These are phyloP conservation scores for Macrotrachela quadricornifera DNA, from an alignment of 1,140 invertebrate genomes.

Conservation along the genomic window DNA sequence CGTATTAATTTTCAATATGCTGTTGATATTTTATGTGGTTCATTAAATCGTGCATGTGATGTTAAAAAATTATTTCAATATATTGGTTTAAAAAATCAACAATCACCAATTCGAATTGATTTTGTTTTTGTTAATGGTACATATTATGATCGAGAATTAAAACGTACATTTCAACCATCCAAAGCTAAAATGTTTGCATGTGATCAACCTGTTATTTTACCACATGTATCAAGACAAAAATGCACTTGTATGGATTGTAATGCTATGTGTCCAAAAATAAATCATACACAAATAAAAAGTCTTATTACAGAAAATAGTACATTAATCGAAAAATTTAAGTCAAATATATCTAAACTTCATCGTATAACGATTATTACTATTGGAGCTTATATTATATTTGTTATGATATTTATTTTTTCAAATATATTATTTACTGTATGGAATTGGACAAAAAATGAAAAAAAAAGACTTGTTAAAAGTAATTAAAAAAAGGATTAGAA, in stretches of 20 bases:
- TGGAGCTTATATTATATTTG: too few species aligned
- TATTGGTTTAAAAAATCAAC: conserved; percentile 1
- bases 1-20: conserved; percentile 7
- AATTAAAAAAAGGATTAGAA: too few species aligned
- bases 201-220: not conserved
- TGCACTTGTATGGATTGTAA: conserved; percentile 5
- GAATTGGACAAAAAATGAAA: too few species aligned
- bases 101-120: conserved; percentile 5
- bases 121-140: not conserved
- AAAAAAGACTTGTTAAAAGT: too few species aligned
- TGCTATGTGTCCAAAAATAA: not conserved
- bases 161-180: not conserved
- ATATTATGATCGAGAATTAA: not conserved
- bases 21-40: conserved; percentile 8
- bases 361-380: too few species aligned
- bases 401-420: too few species aligned
- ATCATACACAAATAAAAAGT: not conserved
- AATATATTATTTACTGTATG: too few species aligned
- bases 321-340: too few species aligned
- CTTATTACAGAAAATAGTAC: not conserved
- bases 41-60: not conserved
- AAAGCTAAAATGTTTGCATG: conserved; percentile 6
- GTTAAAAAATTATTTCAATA: not conserved
- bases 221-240: not conserved
- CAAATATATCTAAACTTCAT: too few species aligned